Base-by-base conservation (phyloP, 2,797 vertebrate species). In the Cheirogaleus major region DNA sequence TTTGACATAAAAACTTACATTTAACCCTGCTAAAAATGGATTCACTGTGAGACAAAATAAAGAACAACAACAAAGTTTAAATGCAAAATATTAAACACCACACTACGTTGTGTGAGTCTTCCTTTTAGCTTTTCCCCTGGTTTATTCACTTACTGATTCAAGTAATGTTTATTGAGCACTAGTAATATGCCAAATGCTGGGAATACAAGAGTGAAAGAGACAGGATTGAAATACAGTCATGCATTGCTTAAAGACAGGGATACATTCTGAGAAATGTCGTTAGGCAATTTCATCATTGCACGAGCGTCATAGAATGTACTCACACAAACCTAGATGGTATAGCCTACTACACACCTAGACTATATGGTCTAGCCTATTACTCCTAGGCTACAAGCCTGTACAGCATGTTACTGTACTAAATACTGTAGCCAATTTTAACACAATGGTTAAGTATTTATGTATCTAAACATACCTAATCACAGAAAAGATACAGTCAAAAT, bases 1-100 rank as follows among this genome's bases (percentile, higher is more conserved):
- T 90, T 92, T 93, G 25, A 72, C 78, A 80, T 85, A 81, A 93
- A 93, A 87, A 57, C 1, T 4, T 90, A 35, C 43, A 76, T 48
- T 73, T 81, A 65, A 41, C 32, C 32, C 57, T 70, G 2, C 72
- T 61, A 27, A 87, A 92, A 87, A 78, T 23, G 18, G 32, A 89
- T 80, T 78, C 27, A 55, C 7, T 50, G 1, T 52, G 84, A 32
- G 11, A 78, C 69, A 92, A 95, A 96, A 55, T 88, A 94, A 88
- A 63, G 35, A 87, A 61, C 38, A 14, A 65, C 15, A 73, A n/a
- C 69, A 81, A 94, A 70, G 20, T 78, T 27, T 13, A 59, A 91
- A 50, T 35, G 25, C 0, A 76, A 76, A 94, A 72, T 94, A 89
- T 43, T 80, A 83, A 89, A 55, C 3, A 69, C 9, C 35, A 4